These are phyloP conservation scores for Agrypnus murinus DNA, from an alignment of 2,888 invertebrate species.

Conservation along the genomic window DNA sequence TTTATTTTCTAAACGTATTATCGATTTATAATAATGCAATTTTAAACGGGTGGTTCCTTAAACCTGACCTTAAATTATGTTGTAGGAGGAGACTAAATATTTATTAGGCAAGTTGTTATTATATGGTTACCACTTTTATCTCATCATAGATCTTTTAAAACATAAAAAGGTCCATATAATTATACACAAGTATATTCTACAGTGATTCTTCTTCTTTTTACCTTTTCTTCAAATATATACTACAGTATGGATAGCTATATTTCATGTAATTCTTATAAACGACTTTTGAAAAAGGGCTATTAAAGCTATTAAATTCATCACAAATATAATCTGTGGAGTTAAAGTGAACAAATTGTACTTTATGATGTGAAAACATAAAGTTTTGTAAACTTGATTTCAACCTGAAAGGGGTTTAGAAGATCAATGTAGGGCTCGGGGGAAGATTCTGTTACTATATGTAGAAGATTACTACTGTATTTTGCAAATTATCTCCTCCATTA, in stretches of 20 bases:
- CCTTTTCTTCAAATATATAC: slow-evolving; percentile 20
- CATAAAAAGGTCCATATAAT: slow-evolving; percentile 45
- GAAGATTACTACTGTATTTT: too few species aligned
- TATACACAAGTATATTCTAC: slow-evolving; percentile 35
- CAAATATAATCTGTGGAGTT: too few species aligned
- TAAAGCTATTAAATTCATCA: not conserved
- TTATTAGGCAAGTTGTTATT: slow-evolving; percentile 48
- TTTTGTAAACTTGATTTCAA: too few species aligned
- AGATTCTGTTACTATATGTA: too few species aligned
- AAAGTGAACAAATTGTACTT: too few species aligned
- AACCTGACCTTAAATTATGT: slow-evolving; percentile 47
- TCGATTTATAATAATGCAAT: slow-evolving; percentile 47
- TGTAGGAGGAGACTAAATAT: slow-evolving; percentile 53
- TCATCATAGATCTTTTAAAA: slow-evolving; percentile 48
- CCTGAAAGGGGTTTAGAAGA: too few species aligned
- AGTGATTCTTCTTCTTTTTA: slow-evolving; percentile 28
- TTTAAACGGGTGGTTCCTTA: slow-evolving; percentile 46
- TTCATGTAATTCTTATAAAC: slow-evolving; percentile 16
- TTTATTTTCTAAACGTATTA: slow-evolving; percentile 35
- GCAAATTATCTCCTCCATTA: too few species aligned
- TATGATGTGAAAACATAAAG: too few species aligned
- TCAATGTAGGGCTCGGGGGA: too few species aligned
- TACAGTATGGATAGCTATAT: too few species aligned
- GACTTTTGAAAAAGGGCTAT: not conserved
- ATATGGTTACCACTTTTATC: slow-evolving; percentile 46